Evolutionary conservation across 2,888 invertebrate genomes (phyloP).

Genomic region (Beris chalybata): DNA sequence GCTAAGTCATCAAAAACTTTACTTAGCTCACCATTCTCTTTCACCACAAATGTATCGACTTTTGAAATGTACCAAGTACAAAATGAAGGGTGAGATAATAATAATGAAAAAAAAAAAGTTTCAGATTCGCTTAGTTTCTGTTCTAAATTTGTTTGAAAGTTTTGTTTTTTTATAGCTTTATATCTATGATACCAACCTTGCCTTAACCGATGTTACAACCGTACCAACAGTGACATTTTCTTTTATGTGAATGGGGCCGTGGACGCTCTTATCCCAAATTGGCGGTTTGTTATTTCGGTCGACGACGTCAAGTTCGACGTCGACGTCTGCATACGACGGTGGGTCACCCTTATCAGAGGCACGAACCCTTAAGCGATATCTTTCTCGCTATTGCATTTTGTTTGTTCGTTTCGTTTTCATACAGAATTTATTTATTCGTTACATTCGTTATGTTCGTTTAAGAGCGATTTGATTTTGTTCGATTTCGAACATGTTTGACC

Average conservation of each 20-base stretch:
- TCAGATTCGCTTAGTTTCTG: slow-evolving; percentile 15
- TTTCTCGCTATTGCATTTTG: slow-evolving; percentile 75
- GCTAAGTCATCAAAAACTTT: neutral
- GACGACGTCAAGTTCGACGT: slow-evolving; percentile 97
- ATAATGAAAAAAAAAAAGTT: neutral
- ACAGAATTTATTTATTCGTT: slow-evolving; percentile 29
- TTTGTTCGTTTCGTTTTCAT: slow-evolving; percentile 25
- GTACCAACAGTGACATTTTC: slow-evolving; percentile 99
- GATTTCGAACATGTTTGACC: slow-evolving; percentile 26
- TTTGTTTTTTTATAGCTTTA: too few relatives aligned
- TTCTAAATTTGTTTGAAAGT: neutral
- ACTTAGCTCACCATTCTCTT: neutral
- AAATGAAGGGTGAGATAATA: neutral
- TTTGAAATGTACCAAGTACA: too few relatives aligned
- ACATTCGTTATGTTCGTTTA: slow-evolving; percentile 27
- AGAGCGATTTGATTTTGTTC: slow-evolving; percentile 31
- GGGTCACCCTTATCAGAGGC: slow-evolving; percentile 94
- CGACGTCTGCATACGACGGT: slow-evolving; percentile 92
- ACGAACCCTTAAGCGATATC: slow-evolving; percentile 93
- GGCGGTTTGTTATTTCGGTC: slow-evolving; percentile 98
- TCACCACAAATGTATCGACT: neutral
- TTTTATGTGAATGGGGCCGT: slow-evolving; percentile 97
- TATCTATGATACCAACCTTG: slow-evolving; percentile 80
- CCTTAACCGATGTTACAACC: slow-evolving; percentile 97
- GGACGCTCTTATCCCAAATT: slow-evolving; percentile 92